Conservation (phyloP, 2,797 vertebrate species). For the Chrosomus eos region DNA sequence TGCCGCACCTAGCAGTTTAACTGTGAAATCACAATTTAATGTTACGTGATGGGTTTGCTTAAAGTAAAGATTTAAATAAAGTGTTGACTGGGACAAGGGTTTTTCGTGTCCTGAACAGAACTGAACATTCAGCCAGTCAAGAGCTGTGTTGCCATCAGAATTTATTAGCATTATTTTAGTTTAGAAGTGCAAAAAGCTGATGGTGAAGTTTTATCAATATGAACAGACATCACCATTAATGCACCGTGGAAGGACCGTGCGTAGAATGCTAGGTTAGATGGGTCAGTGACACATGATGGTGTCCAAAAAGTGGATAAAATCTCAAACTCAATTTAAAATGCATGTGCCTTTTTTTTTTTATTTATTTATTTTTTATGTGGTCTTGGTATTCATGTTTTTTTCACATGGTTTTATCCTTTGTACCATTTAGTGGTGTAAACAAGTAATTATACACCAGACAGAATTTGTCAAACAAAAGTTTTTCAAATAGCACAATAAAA, state of each 20-base stretch:
- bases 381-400: background rate
- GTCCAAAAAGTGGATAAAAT: background rate
- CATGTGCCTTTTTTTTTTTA: background rate
- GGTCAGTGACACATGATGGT: background rate
- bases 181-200: slow-evolving; percentile 3
- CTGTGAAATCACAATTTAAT: background rate
- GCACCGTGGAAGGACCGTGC: background rate
- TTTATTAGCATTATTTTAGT: slow-evolving; percentile 70
- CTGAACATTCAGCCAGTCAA: slow-evolving; percentile 61
- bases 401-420: background rate
- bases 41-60: background rate
- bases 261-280: background rate
- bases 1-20: slow-evolving; percentile 67
- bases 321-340: background rate
- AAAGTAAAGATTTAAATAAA: background rate
- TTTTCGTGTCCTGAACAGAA: slow-evolving; percentile 46
- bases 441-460: background rate
- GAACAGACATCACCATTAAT: background rate
- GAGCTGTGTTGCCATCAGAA: slow-evolving; percentile 67
- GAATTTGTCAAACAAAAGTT: too few relatives aligned
- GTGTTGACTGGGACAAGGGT: slow-evolving; percentile 53
- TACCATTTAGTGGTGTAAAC: background rate
- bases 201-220: background rate
- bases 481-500: too few relatives aligned
- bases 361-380: background rate